phyloP scores from a whole-genome alignment of 2,113 vertebrate genomes.

The Cervus canadensis region DNA sequence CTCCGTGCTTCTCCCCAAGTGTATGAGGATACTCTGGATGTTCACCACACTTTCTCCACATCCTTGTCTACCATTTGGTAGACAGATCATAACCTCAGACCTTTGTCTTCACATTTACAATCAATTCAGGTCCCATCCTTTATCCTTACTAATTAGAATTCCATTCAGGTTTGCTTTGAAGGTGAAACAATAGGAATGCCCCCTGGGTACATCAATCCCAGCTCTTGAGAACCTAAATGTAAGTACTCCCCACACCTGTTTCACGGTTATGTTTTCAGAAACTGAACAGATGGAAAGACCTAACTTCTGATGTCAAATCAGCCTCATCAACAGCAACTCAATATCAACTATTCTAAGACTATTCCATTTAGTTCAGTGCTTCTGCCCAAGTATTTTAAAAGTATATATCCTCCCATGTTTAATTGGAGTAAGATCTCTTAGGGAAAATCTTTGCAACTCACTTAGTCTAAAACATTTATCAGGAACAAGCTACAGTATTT shows the following conservation, averaged over 20 bases:
- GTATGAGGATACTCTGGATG: not conserved
- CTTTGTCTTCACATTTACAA: not conserved
- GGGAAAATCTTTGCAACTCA: conserved; percentile 16
- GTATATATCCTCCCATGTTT: not conserved
- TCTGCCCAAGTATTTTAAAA: not conserved
- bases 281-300: not conserved
- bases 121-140: not conserved
- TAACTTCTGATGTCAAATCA: not conserved
- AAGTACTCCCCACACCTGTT: not conserved
- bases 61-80: not conserved
- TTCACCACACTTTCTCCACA: not conserved
- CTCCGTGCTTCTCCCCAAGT: not conserved
- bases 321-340: not conserved
- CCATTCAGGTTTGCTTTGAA: not conserved
- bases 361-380: not conserved
- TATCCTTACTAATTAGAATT: not conserved
- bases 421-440: not conserved
- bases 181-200: not conserved
- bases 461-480: not conserved
- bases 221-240: not conserved
- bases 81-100: not conserved
- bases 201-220: not conserved
- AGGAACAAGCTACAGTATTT: not conserved
- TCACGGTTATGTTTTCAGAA: not conserved
- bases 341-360: not conserved